Evolutionary conservation across 2,797 vertebrate species (phyloP).

Genomic region (Astyanax mexicanus): DNA sequence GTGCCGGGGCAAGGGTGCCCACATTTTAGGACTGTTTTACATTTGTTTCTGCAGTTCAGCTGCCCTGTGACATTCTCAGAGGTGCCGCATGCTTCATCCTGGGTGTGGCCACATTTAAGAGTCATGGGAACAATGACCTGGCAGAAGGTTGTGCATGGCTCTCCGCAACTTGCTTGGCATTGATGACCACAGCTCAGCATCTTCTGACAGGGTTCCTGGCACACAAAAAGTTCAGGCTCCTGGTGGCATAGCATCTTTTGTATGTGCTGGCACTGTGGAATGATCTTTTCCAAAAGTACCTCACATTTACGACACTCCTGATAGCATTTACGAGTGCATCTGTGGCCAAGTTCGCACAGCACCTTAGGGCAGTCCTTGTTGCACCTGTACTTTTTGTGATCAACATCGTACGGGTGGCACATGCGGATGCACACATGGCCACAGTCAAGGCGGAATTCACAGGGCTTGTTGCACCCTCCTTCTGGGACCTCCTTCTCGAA

Average conservation of each 20-base stretch:
- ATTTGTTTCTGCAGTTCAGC: conserved; percentile 74
- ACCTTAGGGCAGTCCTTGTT: conserved; percentile 84
- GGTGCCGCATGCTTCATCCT: conserved; percentile 75
- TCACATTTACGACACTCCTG: conserved; percentile 79
- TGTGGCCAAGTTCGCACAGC: conserved; percentile 84
- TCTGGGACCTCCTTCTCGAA: conserved; percentile 88
- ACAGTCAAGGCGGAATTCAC: conserved; percentile 87
- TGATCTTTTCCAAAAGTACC: conserved; percentile 81
- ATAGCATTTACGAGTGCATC: conserved; percentile 78
- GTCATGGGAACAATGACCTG: conserved; percentile 65
- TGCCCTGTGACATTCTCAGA: conserved; percentile 29
- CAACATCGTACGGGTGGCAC: conserved; percentile 89
- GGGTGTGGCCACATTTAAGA: conserved; percentile 85
- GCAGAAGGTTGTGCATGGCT: conserved; percentile 76
- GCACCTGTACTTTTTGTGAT: conserved; percentile 86
- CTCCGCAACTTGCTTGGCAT: conserved; percentile 81
- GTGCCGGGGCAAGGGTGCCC: conserved; percentile 83
- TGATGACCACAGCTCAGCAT: conserved; percentile 82
- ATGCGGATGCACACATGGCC: conserved; percentile 89
- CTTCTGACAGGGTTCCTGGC: conserved; percentile 80
- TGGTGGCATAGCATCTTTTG: conserved; percentile 88
- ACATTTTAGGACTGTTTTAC: conserved; percentile 79
- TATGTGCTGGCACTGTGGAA: conserved; percentile 82
- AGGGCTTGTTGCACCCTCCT: conserved; percentile 89
- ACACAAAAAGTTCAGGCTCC: conserved; percentile 75